Conservation (phyloP, 2,888 invertebrate species). For the Thelaira solivaga region DNA sequence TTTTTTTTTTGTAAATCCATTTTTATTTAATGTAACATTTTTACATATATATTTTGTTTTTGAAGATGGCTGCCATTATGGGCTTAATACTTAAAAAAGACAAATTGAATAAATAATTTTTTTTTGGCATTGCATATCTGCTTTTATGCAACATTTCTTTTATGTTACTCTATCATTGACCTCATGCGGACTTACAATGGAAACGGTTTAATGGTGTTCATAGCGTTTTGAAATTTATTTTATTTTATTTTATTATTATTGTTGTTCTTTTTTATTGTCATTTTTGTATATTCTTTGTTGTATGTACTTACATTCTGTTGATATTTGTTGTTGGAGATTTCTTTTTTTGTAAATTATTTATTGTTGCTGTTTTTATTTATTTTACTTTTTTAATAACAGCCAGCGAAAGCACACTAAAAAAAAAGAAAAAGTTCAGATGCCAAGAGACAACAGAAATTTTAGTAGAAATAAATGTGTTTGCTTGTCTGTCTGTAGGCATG, state of each 20-base stretch:
- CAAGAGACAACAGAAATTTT: constrained; percentile 38
- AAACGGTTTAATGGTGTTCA: constrained; percentile 20
- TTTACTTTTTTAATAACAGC: neutral
- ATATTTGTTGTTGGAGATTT: constrained; percentile 28
- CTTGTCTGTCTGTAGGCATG: too few species aligned
- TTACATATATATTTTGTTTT: too few species aligned
- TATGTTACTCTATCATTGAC: too few species aligned
- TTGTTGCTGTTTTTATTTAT: neutral
- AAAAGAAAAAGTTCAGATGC: constrained; percentile 49
- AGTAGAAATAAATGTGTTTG: neutral
- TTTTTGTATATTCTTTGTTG: constrained; percentile 8
- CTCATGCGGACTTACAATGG: neutral
- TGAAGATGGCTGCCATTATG: too few species aligned
- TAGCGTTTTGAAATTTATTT: constrained; percentile 14
- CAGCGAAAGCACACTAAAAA: too few species aligned
- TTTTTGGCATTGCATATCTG: too few species aligned
- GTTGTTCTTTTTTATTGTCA: neutral
- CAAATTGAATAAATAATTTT: too few species aligned
- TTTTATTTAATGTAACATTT: too few species aligned
- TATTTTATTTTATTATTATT: constrained; percentile 29
- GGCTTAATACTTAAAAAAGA: too few species aligned
- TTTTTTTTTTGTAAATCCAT: too few species aligned
- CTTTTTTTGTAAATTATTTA: neutral
- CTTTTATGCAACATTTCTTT: too few species aligned
- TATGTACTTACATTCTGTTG: constrained; percentile 53